These are phyloP conservation scores for Sebastes matsubarae DNA, from an alignment of 2,797 vertebrate species.

Conservation along the genomic window DNA sequence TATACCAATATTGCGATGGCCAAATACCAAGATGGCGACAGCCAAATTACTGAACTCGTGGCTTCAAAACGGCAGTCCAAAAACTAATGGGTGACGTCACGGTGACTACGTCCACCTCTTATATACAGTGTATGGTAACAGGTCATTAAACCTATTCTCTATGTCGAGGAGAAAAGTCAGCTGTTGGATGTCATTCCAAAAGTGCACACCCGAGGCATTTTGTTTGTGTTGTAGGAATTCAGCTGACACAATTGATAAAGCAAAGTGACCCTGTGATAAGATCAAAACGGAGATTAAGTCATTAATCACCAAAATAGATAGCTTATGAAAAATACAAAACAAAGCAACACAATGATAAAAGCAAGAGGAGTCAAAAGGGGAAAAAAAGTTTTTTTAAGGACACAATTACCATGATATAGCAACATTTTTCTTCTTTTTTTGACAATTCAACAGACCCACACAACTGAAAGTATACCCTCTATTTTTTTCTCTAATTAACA, in stretches of 20 bases:
- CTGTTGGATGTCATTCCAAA: background rate
- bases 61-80: too few species aligned
- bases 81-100: too few species aligned
- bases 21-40: too few species aligned
- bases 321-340: background rate
- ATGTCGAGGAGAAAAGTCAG: background rate
- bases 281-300: constrained; percentile 4
- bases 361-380: background rate
- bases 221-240: background rate
- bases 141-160: background rate
- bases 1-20: too few species aligned
- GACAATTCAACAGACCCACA: background rate
- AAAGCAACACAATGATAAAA: background rate
- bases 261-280: background rate
- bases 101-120: too few species aligned
- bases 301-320: constrained; percentile 1
- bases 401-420: too few species aligned
- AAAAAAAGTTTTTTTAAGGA: too few species aligned
- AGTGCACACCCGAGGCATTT: background rate
- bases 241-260: background rate
- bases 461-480: background rate
- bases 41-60: too few species aligned
- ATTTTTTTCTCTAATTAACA: background rate
- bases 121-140: too few species aligned
- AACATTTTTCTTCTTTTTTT: background rate